These are phyloP conservation scores for Enteromius viviparus DNA, from an alignment of 2,797 vertebrate genomes.

Conservation along the genomic window DNA sequence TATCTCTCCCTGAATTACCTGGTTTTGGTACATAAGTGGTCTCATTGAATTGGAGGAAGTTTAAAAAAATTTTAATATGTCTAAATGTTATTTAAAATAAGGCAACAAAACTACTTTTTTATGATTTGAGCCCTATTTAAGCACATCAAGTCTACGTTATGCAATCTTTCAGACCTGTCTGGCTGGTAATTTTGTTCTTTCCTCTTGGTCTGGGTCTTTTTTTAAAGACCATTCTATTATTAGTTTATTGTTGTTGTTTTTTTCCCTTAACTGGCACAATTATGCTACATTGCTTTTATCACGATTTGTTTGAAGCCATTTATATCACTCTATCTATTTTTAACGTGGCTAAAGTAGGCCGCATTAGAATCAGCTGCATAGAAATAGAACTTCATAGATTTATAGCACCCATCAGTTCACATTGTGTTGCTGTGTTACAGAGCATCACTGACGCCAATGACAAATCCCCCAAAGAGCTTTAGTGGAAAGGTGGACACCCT, in stretches of 20 bases:
- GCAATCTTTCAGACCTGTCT: background rate
- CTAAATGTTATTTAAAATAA: background rate
- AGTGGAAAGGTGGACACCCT: slow-evolving; percentile 30
- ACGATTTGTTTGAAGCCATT: background rate
- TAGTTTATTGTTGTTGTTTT: background rate
- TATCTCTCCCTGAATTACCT: background rate
- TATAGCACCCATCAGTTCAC: slow-evolving; percentile 7
- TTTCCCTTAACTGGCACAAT: slow-evolving; percentile 7
- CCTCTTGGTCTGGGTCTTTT: background rate
- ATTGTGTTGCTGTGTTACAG: background rate
- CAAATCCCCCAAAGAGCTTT: slow-evolving; percentile 22
- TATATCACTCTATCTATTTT: background rate
- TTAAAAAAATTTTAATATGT: background rate
- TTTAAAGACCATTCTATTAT: slow-evolving; percentile 3
- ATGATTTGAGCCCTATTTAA: too few relatives aligned
- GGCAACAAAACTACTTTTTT: background rate
- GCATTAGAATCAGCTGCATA: background rate
- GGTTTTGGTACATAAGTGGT: background rate
- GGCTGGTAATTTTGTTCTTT: background rate
- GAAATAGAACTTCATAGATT: slow-evolving; percentile 1
- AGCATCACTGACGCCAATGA: background rate
- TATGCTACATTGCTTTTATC: background rate
- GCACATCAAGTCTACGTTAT: background rate
- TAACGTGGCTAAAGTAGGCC: background rate
- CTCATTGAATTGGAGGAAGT: background rate